Evolutionary conservation across 2,888 invertebrate genomes (phyloP).

Genomic region (Atrina japonica): DNA sequence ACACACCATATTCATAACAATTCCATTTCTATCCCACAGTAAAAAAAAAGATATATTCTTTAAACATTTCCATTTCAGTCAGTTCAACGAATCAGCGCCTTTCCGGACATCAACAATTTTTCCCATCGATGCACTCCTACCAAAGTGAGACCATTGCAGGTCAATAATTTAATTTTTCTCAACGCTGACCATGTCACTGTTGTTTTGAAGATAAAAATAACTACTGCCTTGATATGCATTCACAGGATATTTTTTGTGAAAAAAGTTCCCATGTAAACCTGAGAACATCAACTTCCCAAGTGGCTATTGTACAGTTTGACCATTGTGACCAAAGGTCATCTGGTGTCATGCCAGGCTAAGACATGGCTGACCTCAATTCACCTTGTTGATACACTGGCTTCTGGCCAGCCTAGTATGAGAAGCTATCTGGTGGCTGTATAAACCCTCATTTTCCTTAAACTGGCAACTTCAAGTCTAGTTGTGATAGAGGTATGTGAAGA

Average conservation of each 20-base stretch:
- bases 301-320: conserved; percentile 38
- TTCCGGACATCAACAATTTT: no score
- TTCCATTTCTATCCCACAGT: no score
- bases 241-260: conserved; percentile 38
- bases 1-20: no score
- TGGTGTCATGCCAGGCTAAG: conserved; percentile 41
- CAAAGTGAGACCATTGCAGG: background rate
- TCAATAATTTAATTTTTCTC: background rate
- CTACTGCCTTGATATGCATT: conserved; percentile 26
- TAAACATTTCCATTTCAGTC: no score
- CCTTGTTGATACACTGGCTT: conserved; percentile 19
- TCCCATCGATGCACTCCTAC: background rate
- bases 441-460: no score
- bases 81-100: no score
- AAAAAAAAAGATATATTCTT: no score
- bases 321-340: conserved; percentile 40
- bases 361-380: conserved; percentile 38
- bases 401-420: no score
- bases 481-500: no score
- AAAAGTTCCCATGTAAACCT: conserved; percentile 47
- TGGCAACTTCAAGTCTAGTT: no score
- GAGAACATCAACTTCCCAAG: conserved; percentile 33
- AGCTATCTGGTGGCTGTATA: no score
- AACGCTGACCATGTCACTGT: background rate
- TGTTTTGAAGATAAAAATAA: no score